Evolutionary conservation across 2,797 vertebrate genomes (phyloP).

Genomic region (Sandelia bainsii): DNA sequence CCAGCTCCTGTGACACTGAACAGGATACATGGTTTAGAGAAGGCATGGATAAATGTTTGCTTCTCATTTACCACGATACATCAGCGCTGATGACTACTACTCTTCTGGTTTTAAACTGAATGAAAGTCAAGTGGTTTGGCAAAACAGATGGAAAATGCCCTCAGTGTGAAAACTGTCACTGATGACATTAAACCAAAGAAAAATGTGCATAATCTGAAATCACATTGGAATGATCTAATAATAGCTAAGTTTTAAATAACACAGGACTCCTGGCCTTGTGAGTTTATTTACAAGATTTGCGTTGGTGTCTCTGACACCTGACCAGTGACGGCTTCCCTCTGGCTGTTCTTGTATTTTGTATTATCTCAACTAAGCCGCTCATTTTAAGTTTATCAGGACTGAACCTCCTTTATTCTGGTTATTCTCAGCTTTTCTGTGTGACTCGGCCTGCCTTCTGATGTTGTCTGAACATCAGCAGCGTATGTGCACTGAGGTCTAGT

Average conservation of each 20-base stretch:
- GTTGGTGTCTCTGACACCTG: constrained; percentile 57
- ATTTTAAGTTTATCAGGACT: constrained; percentile 44
- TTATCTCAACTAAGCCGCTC: constrained; percentile 55
- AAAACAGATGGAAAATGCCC: constrained; percentile 9
- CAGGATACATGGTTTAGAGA: constrained; percentile 9
- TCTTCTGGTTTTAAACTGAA: constrained; percentile 1
- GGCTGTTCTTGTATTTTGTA: constrained; percentile 59
- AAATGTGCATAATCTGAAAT: constrained; percentile 23
- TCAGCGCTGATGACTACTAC: constrained; percentile 4
- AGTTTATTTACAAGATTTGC: constrained; percentile 54
- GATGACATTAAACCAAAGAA: constrained; percentile 3
- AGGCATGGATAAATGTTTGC: constrained; percentile 4
- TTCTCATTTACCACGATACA: constrained; percentile 5
- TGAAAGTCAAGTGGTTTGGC: not conserved
- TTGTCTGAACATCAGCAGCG: constrained; percentile 6
- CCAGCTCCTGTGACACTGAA: constrained; percentile 6
- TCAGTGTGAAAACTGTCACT: constrained; percentile 15
- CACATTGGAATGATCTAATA: constrained; percentile 27
- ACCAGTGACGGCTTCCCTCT: constrained; percentile 47
- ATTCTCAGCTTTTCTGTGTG: constrained; percentile 36
- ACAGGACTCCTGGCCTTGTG: constrained; percentile 20
- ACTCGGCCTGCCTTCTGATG: constrained; percentile 24
- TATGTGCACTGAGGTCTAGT: not conserved
- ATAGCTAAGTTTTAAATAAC: constrained; percentile 10
- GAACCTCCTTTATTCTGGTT: constrained; percentile 33